Evolutionary conservation across 2,113 vertebrate species (phyloP).

Genomic region (Enhydra lutris): DNA sequence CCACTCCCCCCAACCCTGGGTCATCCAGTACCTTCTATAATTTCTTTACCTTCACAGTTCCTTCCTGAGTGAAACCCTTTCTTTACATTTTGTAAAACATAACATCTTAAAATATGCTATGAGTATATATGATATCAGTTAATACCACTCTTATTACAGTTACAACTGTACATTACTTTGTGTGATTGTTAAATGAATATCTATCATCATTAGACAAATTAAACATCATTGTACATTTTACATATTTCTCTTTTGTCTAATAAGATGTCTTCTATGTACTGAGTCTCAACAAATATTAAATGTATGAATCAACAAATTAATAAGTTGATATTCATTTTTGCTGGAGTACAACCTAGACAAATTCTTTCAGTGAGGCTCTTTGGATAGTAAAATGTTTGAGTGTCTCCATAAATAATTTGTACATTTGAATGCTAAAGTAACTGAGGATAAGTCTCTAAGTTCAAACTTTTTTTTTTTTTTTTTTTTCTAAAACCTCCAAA

Average conservation of each 20-base stretch:
- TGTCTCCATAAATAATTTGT: neutral
- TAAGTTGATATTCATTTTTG: neutral
- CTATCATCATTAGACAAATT: neutral
- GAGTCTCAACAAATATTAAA: neutral
- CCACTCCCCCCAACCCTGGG: too few species aligned
- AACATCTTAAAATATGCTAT: neutral
- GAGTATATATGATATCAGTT: neutral
- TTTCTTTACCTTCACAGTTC: neutral
- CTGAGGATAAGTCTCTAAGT: neutral
- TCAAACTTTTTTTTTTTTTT: neutral
- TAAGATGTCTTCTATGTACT: neutral
- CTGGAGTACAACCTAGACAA: neutral
- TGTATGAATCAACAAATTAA: neutral
- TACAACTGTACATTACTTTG: neutral
- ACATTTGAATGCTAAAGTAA: neutral
- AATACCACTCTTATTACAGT: neutral
- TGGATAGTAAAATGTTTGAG: neutral
- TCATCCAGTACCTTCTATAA: neutral
- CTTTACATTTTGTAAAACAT: neutral
- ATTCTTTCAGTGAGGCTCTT: neutral
- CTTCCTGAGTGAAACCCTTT: neutral
- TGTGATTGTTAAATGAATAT: neutral
- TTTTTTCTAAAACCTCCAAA: neutral
- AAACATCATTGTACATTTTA: neutral
- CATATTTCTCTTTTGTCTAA: neutral